Percentiles rank a stretch among this genome's conserved stretches.
Conservation (phyloP, 2,797 vertebrate species). For the Allobates femoralis region DNA sequence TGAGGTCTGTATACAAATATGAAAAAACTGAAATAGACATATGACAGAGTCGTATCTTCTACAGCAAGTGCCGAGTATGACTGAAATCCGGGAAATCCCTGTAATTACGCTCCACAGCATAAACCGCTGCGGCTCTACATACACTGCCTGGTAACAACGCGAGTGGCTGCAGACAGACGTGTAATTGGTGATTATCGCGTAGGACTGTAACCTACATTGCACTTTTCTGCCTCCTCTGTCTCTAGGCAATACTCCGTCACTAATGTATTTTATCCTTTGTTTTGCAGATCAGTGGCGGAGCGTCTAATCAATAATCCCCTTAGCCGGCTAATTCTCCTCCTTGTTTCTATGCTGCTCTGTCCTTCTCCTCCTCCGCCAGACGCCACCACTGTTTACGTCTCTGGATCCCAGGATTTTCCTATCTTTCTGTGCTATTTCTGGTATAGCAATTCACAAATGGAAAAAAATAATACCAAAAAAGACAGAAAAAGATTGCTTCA, state of each 20-base stretch:
- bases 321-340: constrained; percentile 53
- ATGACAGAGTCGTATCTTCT: background rate
- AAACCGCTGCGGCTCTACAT: constrained; percentile 1
- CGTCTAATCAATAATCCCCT: constrained; percentile 56
- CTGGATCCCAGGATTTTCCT: background rate
- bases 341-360: constrained; percentile 40
- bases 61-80: background rate
- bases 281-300: constrained; percentile 45
- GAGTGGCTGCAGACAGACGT: background rate
- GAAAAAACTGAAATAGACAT: background rate
- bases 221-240: constrained; percentile 37
- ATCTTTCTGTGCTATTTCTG: background rate
- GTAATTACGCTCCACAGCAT: background rate
- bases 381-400: constrained; percentile 22
- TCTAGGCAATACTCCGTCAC: constrained; percentile 29
- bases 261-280: constrained; percentile 47
- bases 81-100: background rate
- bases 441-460: background rate
- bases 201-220: constrained; percentile 28
- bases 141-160: background rate
- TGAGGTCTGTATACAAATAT: background rate
- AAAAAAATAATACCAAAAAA: background rate
- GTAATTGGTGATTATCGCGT: constrained; percentile 17
- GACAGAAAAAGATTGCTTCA: background rate
- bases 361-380: constrained; percentile 18